phyloP scores from a whole-genome alignment of 2,888 invertebrate species.

The Nephrocerus scutellatus region DNA sequence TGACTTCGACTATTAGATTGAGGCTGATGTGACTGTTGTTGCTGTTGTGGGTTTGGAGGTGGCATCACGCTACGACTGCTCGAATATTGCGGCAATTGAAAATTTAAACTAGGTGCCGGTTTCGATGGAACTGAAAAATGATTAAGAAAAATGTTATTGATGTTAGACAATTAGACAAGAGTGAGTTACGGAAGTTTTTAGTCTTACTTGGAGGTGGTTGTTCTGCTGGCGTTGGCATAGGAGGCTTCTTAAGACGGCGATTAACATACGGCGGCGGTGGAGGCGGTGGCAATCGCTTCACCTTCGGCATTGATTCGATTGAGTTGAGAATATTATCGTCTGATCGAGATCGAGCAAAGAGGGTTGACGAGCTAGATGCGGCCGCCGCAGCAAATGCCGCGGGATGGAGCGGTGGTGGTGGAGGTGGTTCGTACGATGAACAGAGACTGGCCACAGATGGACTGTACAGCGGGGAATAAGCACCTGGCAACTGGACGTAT shows the following conservation, averaged over 20 bases:
- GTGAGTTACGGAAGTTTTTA: neutral
- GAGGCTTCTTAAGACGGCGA: slow-evolving; percentile 45
- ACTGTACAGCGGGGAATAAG: slow-evolving; percentile 59
- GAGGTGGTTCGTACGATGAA: slow-evolving; percentile 61
- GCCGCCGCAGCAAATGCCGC: slow-evolving; percentile 42
- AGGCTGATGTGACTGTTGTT: slow-evolving; percentile 2
- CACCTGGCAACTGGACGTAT: slow-evolving; percentile 60
- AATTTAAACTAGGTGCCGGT: slow-evolving; percentile 26
- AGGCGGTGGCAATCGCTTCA: slow-evolving; percentile 53
- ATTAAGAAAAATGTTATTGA: slow-evolving; percentile 3
- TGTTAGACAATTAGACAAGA: neutral
- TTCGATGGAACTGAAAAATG: slow-evolving; percentile 41
- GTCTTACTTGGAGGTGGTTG: slow-evolving; percentile 47
- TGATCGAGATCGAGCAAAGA: slow-evolving; percentile 65
- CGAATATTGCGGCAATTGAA: slow-evolving; percentile 18
- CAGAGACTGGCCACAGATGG: slow-evolving; percentile 58
- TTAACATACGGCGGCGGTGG: slow-evolving; percentile 52
- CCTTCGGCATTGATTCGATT: slow-evolving; percentile 52
- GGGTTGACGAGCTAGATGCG: slow-evolving; percentile 44
- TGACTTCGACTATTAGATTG: slow-evolving; percentile 31
- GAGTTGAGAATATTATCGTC: slow-evolving; percentile 75
- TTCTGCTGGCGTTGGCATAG: slow-evolving; percentile 50
- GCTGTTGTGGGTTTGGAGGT: slow-evolving; percentile 9
- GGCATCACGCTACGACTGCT: too few relatives aligned
- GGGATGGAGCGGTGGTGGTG: slow-evolving; percentile 56